Evolutionary conservation across 2,113 vertebrate genomes (phyloP).

Genomic region (Hippocampus abdominalis): DNA sequence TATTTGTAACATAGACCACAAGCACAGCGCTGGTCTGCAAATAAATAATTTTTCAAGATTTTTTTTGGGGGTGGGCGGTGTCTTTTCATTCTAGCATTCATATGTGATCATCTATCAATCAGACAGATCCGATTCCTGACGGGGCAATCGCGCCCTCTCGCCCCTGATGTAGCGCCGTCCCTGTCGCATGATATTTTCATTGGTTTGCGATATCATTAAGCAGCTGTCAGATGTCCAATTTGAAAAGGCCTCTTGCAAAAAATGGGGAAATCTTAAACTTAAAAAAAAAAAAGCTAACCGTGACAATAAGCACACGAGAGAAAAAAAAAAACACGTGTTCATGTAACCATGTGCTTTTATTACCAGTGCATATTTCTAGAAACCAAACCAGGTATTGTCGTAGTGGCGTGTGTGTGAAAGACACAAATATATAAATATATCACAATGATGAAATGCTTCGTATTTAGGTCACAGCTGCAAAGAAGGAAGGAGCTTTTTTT

Average conservation of each 20-base stretch:
- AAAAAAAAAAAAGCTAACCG: background rate
- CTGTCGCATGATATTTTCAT: too few species aligned
- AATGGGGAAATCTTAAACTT: too few species aligned
- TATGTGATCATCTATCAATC: too few species aligned
- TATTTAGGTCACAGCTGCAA: background rate
- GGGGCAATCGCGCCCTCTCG: too few species aligned
- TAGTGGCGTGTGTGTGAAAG: conserved; percentile 20
- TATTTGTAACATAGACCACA: conserved; percentile 60
- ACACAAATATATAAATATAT: background rate
- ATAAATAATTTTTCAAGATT: conserved; percentile 64
- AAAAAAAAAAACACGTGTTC: conserved; percentile 9
- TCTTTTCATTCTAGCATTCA: too few species aligned
- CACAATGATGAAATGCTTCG: background rate
- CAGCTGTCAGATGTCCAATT: too few species aligned
- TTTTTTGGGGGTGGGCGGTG: background rate
- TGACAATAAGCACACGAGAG: background rate
- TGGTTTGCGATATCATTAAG: too few species aligned
- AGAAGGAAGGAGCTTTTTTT: too few species aligned
- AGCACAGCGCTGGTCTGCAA: conserved; percentile 54
- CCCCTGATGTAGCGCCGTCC: too few species aligned
- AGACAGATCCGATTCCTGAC: too few species aligned
- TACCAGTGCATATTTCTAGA: conserved; percentile 73
- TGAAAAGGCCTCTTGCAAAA: too few species aligned
- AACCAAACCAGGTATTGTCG: conserved; percentile 49
- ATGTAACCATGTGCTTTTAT: conserved; percentile 80